Evolutionary conservation across 1,140 invertebrate genomes (phyloP).

Genomic region (Cotesia typhae): DNA sequence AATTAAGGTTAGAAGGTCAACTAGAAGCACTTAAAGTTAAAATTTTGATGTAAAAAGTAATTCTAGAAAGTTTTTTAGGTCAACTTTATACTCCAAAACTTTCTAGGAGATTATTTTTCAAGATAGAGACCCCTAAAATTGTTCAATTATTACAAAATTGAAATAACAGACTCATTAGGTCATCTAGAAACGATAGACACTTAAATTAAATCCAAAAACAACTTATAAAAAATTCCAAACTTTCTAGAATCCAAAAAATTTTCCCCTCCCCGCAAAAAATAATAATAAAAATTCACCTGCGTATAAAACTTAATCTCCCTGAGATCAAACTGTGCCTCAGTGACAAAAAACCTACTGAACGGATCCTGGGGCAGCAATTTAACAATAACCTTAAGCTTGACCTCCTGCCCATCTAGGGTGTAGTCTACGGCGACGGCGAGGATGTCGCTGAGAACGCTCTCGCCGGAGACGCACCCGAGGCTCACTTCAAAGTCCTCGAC

Average conservation of each 20-base stretch:
- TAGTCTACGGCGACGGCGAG: slow-evolving; percentile 70
- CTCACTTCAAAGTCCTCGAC: slow-evolving; percentile 65
- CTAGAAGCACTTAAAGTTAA: no score
- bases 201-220: not conserved
- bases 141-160: no score
- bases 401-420: slow-evolving; percentile 49
- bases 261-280: not conserved
- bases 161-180: no score
- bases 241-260: not conserved
- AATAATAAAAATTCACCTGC: slow-evolving; percentile 65
- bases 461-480: slow-evolving; percentile 68
- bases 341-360: slow-evolving; percentile 79
- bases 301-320: slow-evolving; percentile 86
- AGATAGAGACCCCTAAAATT: no score
- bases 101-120: no score
- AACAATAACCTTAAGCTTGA: slow-evolving; percentile 72
- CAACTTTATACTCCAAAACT: no score
- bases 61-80: no score
- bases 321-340: slow-evolving; percentile 82
- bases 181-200: no score
- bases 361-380: slow-evolving; percentile 80
- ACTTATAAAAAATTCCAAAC: not conserved
- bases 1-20: no score
- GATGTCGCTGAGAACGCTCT: slow-evolving; percentile 72
- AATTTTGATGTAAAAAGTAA: no score